Base-by-base conservation (phyloP, 2,113 vertebrate species). In the Ictalurus furcatus region DNA sequence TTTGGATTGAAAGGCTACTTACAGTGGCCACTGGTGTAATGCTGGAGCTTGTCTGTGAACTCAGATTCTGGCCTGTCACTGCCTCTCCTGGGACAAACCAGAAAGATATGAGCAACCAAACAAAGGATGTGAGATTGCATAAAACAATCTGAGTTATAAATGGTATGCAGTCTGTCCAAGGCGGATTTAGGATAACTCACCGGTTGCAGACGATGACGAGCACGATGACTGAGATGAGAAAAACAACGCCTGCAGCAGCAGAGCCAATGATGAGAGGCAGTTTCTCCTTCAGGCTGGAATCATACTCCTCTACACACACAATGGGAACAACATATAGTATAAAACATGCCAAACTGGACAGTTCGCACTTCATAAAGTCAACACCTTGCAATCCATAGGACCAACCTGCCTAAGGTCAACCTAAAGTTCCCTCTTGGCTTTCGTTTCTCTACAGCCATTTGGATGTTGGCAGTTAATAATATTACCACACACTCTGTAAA, bases 21-120 rank as follows among this genome's bases (percentile, higher is more conserved):
- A 99, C 98, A 97, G 96, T 99, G 98, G 87, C 98, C 98, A 0
- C 98, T 99, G 95, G 97, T 99, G 91, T 99, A 99, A 91, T 99
- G 98, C 91, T 98, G 98, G 44, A 99, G 96, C 93, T 99, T 99
- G 95, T 99, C 98, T 0, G 98, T 98, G 95, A 97, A 99, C 89
- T 99, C 98, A 0, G 98, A 97, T 80, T 99, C 98, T 0, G 97
- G 94, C 13, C 97, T 95, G 79, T 98, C 98, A 83, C 97, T 97
- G 87, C 96, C 96, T 91, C 97, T 97, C 94, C 97, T 98, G 96
- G 96, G 97, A 94, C 59, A 44, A 58, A 61, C 7, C 37, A 63
- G 0, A 34, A n/a, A 81, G 13, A 40, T 21, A 89, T 78, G 44
- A 78, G 54, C 48, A 54, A 30, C 7, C 40, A 76, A 63, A 56